Evolutionary conservation across 2,113 vertebrate species (phyloP), one percentile per base, ranked within the genome.

Genomic region (Mellivora capensis): DNA sequence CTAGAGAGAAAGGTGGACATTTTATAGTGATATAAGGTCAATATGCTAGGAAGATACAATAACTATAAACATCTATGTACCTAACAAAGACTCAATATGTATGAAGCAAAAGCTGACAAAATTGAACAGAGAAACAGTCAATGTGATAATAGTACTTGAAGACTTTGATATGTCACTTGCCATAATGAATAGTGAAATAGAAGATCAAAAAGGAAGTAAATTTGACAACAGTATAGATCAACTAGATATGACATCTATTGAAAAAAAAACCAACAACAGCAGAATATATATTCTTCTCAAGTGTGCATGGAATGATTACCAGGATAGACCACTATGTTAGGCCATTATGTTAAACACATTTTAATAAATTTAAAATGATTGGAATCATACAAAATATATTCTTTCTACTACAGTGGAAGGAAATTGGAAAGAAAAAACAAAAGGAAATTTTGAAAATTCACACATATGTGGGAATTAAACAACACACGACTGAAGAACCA

Each of bases 351-450:
- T 77, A 31, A 64, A 89, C 54, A 92, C 91, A 31, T 52, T 31
- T 95, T 23, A 90, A 79, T 80, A 79, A 52, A 42, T 86, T 90
- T 96, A 29, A 71, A 96, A 96, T n/a, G 17, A 72, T 13, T 91
- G 31, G 85, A 95, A 72, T 82, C 44, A 91, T 72, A 87, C 20
- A 87, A 71, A 81, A 71, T 71, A 72, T 67, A 47, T 87, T 34
- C 34, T 87, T 96, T 91, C 52, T 80, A 72, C 67, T 52, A 86
- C 59, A 87, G 31, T n/a, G 44, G 54, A 88, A 86, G 90, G 47
- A 93, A 90, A 90, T 31, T 77, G 7, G 76, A 93, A 96, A 96
- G 91, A 29, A 91, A 82, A 97, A 89, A 81, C 83, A 92, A 59
- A 83, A 79, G 76, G 62, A 52, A 84, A 72, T 74, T 95, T 91